These are phyloP conservation scores for Vombatus ursinus DNA, from an alignment of 2,113 vertebrate genomes.

Conservation along the genomic window DNA sequence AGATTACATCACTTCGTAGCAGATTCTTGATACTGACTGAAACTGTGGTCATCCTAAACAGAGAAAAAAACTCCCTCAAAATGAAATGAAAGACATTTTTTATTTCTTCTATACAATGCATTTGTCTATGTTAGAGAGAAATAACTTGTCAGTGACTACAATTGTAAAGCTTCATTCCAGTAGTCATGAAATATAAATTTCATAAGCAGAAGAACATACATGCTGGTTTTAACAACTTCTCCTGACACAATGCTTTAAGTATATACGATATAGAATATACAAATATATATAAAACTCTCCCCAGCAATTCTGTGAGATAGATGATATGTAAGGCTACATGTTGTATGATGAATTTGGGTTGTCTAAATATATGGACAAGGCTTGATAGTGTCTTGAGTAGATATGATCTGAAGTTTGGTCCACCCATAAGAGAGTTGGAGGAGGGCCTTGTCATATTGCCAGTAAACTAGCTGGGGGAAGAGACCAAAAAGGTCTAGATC, in stretches of 20 bases:
- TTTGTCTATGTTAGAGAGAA: constrained; percentile 1
- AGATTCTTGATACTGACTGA: neutral
- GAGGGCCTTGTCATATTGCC: neutral
- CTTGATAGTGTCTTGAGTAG: neutral
- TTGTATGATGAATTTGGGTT: neutral
- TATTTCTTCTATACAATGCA: constrained; percentile 5
- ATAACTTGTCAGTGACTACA: neutral
- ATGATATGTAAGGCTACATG: neutral
- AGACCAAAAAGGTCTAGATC: neutral
- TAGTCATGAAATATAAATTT: constrained; percentile 19
- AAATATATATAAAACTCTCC: neutral
- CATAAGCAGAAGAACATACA: neutral
- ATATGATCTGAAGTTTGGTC: neutral
- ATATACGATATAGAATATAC: no score
- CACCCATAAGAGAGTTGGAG: neutral
- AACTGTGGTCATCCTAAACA: neutral
- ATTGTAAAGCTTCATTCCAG: neutral
- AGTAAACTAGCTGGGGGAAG: neutral
- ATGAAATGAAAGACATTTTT: neutral
- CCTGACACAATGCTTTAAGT: neutral
- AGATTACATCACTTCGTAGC: neutral
- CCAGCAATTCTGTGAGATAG: neutral
- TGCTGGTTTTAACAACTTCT: neutral
- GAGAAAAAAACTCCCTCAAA: constrained; percentile 1
- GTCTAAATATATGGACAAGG: neutral